Base-by-base conservation (phyloP, 2,888 invertebrate species). In the Dioctria rufipes region DNA sequence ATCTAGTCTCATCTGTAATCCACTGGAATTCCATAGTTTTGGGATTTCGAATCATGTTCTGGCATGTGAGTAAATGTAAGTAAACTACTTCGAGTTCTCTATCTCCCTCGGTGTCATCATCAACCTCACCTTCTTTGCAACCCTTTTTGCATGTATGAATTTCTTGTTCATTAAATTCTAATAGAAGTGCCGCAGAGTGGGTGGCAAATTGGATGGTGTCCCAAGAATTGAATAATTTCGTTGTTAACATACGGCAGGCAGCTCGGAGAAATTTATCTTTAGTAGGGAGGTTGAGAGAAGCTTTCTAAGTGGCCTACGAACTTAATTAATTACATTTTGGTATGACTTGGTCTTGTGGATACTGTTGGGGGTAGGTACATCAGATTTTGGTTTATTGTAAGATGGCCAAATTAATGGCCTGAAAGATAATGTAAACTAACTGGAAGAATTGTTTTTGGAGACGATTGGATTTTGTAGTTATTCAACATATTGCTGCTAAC, bases 131-230 rank as follows among this genome's bases (percentile, higher is more conserved):
- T 46, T 25, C 25, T 25, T 25, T 42, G 11, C 39, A 46, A 25
- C 63, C 77, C 63, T 77, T 77, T 77, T 63, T 77, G 63, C 77
- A 77, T 77, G 63, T 77, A 63, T 77, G 77, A 39, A 77, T 63
- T 77, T 77, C 77, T 77, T 77, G 77, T 77, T 77, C 77, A 77
- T 77, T 77, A 77, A 63, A 63, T 77, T 77, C 77, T 77, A 63
- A 77, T 77, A 77, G 63, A 39, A 63, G 77, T 63, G 39, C 77
- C 63, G 77, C 63, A 49, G 42, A 61, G 61, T 49, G 77, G 63
- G 49, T 25, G 63, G 63, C 49, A 77, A 77, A 77, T 77, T 61
- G 49, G 77, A 61, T 63, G 49, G 63, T 46, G 42, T 77, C 77
- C 63, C 77, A 61, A 43, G 77, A 63, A 77, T 77, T 77, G 77